Evolutionary conservation across 2,113 vertebrate species (phyloP), one percentile per base, ranked within the genome.

Genomic region (Aphyosemion australe): DNA sequence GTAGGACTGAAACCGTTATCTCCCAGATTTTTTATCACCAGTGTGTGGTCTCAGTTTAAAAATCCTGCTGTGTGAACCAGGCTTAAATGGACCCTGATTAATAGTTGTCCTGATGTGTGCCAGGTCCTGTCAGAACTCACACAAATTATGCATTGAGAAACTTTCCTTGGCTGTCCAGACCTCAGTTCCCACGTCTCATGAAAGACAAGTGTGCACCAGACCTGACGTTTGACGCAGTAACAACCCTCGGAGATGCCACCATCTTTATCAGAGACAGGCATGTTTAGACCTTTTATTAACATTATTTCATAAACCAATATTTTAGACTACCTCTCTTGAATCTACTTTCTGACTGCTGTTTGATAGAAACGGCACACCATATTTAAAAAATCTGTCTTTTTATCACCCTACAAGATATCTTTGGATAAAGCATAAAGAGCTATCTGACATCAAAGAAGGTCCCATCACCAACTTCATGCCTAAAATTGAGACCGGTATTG

Each of bases 381-480:
- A 4, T 5, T 21, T 32, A 13, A 42, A 41, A 39, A 60, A 13
- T 39, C 15, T 43, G 12, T 37, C 1, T 12, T 11, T 16, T 60
- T 3, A 45, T 65, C 54, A 53, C 13, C 31, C 6, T 9, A 26
- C 12, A 20, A 93, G 93, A 46, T 91, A 93, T 78, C 80, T 93
- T 39, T 93, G 93, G 93, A 93, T 93, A 21, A 93, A 90, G 76
- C 88, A 92, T 21, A 90, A 90, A 34, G 58, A 76, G 37, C 87
- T 84, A 37, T 61, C 82, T 21, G 84, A 77, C 57, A 88, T 89
- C 54, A 92, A 92, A 77, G 91, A 91, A 62, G 91, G 91, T n/a
- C 91, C 86, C 31, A 90, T 93, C 53, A 63, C 59, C 65, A 92
- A 91, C 69, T 93, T 93, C 34, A 90, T 93, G 90, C 89, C 91